Evolutionary conservation across 2,888 invertebrate species (phyloP).

Genomic region (Ectobius pallidus): DNA sequence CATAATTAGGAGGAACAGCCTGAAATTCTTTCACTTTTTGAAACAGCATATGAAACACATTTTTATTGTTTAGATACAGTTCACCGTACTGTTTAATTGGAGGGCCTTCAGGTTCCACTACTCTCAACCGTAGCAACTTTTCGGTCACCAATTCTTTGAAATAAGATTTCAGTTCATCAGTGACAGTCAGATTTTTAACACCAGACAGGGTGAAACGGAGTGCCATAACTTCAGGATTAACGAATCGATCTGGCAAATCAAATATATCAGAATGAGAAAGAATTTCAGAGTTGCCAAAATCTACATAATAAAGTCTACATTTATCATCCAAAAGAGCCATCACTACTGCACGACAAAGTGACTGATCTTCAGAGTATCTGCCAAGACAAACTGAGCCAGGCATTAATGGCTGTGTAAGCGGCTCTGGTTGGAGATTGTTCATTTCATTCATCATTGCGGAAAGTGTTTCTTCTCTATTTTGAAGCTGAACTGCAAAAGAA

Average conservation of each 20-base stretch:
- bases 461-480: constrained; percentile 64
- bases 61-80: constrained; percentile 58
- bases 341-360: constrained; percentile 77
- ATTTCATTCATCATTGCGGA: constrained; percentile 75
- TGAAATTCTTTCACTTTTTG: constrained; percentile 41
- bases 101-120: constrained; percentile 71
- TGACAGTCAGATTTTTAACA: constrained; percentile 61
- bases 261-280: constrained; percentile 73
- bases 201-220: constrained; percentile 76
- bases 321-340: constrained; percentile 73
- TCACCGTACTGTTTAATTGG: constrained; percentile 78
- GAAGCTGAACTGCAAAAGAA: constrained; percentile 76
- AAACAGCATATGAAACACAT: constrained; percentile 43
- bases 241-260: constrained; percentile 74
- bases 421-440: constrained; percentile 64
- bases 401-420: constrained; percentile 69
- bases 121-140: constrained; percentile 67
- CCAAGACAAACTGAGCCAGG: constrained; percentile 81
- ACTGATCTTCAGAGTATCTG: constrained; percentile 69
- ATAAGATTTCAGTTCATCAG: constrained; percentile 68
- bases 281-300: constrained; percentile 79
- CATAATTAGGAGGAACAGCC: background rate
- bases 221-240: constrained; percentile 75
- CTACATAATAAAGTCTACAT: constrained; percentile 80
- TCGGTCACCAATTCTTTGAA: constrained; percentile 72